These are phyloP conservation scores for Onthophagus taurus DNA, from an alignment of 1,140 invertebrate genomes.

Conservation along the genomic window DNA sequence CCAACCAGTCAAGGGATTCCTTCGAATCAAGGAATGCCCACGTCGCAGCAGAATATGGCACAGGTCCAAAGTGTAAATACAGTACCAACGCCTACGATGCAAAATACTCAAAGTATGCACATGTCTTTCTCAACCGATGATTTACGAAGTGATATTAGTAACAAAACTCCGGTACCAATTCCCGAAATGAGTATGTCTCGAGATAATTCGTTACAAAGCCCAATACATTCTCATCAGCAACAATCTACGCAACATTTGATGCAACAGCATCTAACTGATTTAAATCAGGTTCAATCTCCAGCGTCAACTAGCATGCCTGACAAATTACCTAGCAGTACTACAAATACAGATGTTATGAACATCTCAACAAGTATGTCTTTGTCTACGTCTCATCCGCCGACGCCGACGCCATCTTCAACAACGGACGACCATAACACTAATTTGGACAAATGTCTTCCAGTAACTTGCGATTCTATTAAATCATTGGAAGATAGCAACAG, in stretches of 20 bases:
- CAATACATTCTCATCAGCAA: too few species aligned
- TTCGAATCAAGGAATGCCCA: slow-evolving; percentile 28
- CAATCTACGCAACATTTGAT: slow-evolving; percentile 21
- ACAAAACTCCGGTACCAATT: slow-evolving; percentile 15
- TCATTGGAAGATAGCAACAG: slow-evolving; percentile 25
- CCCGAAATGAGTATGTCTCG: slow-evolving; percentile 16
- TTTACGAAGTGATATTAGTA: slow-evolving; percentile 20
- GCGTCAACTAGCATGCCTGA: slow-evolving; percentile 33
- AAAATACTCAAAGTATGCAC: slow-evolving; percentile 21
- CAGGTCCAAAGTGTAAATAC: slow-evolving; percentile 20
- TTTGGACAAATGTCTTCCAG: slow-evolving; percentile 31
- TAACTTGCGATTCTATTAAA: slow-evolving; percentile 30
- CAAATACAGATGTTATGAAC: slow-evolving; percentile 28
- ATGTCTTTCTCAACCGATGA: slow-evolving; percentile 25
- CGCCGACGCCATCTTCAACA: slow-evolving; percentile 36
- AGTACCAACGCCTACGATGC: slow-evolving; percentile 7
- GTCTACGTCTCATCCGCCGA: slow-evolving; percentile 35
- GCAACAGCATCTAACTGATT: slow-evolving; percentile 29
- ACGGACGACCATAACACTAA: slow-evolving; percentile 35
- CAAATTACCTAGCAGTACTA: slow-evolving; percentile 35
- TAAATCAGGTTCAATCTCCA: slow-evolving; percentile 30
- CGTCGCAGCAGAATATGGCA: slow-evolving; percentile 17
- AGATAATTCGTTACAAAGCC: slow-evolving; percentile 11
- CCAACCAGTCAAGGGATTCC: slow-evolving; percentile 30
- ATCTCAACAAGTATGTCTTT: slow-evolving; percentile 24